A percentile compares a stretch with the other conserved stretches of the same genome.
These are phyloP conservation scores for Urechis unicinctus DNA, from an alignment of 2,888 invertebrate species.

Conservation along the genomic window DNA sequence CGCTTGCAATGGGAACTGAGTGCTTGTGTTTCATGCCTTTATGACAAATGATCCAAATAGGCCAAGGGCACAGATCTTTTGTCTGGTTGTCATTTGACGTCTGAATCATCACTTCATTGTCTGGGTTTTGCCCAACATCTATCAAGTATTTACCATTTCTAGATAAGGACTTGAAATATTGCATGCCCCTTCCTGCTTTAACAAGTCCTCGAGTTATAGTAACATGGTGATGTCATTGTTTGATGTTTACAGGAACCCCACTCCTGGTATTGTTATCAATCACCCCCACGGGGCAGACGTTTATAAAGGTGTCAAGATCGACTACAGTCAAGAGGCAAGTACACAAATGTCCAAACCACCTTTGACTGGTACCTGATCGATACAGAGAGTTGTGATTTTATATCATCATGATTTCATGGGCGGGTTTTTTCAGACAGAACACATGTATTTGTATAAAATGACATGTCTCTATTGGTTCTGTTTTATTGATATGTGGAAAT, in stretches of 20 bases:
- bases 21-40: too few relatives aligned
- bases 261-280: slow-evolving; percentile 58
- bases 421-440: too few relatives aligned
- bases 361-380: neutral
- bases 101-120: neutral
- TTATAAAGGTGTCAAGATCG: slow-evolving; percentile 56
- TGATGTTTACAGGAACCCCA: slow-evolving; percentile 56
- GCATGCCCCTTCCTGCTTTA: too few relatives aligned
- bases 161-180: neutral
- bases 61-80: too few relatives aligned
- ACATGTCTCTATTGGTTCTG: too few relatives aligned
- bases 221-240: too few relatives aligned
- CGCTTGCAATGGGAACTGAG: too few relatives aligned
- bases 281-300: slow-evolving; percentile 57
- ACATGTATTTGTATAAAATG: too few relatives aligned
- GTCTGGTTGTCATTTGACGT: too few relatives aligned
- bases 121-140: neutral
- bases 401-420: neutral
- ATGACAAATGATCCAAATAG: too few relatives aligned
- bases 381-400: neutral
- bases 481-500: neutral
- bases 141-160: neutral
- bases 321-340: slow-evolving; percentile 56
- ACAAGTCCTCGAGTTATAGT: too few relatives aligned
- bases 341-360: too few relatives aligned